These are phyloP conservation scores for Indri indri DNA, from an alignment of 2,113 vertebrate species.

Conservation along the genomic window DNA sequence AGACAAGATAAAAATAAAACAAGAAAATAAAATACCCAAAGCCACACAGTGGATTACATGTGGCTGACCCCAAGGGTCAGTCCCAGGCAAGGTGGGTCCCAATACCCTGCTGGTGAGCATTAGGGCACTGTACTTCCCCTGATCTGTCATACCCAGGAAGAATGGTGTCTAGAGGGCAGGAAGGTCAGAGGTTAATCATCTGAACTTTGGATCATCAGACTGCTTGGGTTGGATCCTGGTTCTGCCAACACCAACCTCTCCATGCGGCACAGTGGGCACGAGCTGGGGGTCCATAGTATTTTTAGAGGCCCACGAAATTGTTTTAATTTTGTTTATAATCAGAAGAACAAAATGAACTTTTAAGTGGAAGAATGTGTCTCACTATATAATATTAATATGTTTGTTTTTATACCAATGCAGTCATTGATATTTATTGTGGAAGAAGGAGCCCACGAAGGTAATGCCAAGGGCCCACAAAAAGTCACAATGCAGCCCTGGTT, in stretches of 20 bases:
- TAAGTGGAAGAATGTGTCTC: not conserved
- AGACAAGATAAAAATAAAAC: not conserved
- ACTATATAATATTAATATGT: not conserved
- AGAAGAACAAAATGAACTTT: not conserved
- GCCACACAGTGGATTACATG: not conserved
- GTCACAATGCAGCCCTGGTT: not conserved
- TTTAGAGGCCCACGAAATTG: not conserved
- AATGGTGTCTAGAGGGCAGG: not conserved
- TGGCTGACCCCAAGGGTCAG: not conserved
- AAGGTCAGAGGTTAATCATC: not conserved
- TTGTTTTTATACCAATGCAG: not conserved
- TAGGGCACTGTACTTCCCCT: too few species aligned
- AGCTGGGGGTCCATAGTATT: not conserved
- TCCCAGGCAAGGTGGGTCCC: not conserved
- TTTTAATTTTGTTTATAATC: not conserved
- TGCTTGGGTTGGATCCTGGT: not conserved
- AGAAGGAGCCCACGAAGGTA: not conserved
- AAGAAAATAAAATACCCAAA: not conserved
- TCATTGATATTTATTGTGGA: not conserved
- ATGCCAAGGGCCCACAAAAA: not conserved
- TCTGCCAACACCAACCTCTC: not conserved
- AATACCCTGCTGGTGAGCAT: not conserved
- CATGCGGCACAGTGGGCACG: accelerated
- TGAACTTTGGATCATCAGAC: not conserved
- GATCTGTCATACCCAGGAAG: not conserved